These are phyloP conservation scores for Semnopithecus entellus DNA, from an alignment of 2,113 vertebrate genomes.

Conservation along the genomic window DNA sequence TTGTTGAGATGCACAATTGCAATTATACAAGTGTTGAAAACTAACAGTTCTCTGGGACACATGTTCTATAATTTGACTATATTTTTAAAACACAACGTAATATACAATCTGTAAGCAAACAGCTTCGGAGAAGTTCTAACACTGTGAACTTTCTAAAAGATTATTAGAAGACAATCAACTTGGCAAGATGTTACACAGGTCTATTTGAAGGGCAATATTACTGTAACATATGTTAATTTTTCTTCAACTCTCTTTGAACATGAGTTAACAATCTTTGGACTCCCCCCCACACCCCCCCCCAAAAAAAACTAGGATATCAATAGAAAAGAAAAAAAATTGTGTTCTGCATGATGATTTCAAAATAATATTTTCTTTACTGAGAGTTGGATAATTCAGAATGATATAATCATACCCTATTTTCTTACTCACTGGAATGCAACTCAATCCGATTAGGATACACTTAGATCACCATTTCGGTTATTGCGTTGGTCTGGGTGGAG, in stretches of 20 bases:
- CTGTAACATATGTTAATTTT: background rate
- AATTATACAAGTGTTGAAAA: background rate
- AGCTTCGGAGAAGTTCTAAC: background rate
- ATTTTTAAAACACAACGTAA: background rate
- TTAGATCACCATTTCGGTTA: background rate
- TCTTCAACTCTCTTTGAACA: background rate
- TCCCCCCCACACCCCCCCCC: fast-evolving
- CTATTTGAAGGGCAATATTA: background rate
- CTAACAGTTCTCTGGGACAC: background rate
- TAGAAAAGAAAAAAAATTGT: background rate
- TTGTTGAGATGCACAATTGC: background rate
- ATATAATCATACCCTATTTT: background rate
- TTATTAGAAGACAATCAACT: background rate
- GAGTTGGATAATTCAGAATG: background rate
- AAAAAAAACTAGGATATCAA: background rate
- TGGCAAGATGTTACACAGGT: background rate
- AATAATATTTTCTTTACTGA: background rate
- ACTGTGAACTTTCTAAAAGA: background rate
- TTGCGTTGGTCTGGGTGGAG: background rate
- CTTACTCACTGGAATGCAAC: background rate
- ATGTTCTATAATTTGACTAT: background rate
- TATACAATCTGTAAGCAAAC: background rate
- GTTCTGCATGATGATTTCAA: background rate
- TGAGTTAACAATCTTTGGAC: background rate
- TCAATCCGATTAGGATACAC: background rate